These are phyloP conservation scores for Temnothorax curvispinosus DNA, from an alignment of 1,140 invertebrate species.

Conservation along the genomic window DNA sequence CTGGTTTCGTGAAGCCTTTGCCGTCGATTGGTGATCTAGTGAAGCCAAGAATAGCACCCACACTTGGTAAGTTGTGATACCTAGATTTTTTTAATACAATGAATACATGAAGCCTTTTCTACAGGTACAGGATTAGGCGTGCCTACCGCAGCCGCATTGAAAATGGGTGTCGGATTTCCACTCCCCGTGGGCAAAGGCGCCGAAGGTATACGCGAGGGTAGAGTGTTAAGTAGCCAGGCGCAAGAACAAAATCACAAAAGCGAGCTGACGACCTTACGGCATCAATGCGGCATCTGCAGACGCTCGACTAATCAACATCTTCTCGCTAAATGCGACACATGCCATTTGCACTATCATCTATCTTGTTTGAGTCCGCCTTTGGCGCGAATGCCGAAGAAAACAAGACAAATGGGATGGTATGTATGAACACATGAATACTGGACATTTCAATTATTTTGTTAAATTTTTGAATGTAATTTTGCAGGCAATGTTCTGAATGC, in stretches of 20 bases:
- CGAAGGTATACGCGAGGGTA: constrained; percentile 85
- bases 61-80: constrained; percentile 73
- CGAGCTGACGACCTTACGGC: constrained; percentile 81
- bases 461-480: constrained; percentile 21
- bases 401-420: constrained; percentile 96
- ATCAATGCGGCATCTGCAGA: constrained; percentile 94
- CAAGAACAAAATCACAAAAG: constrained; percentile 88
- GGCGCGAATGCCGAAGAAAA: constrained; percentile 97
- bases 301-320: constrained; percentile 94
- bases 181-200: constrained; percentile 87
- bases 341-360: constrained; percentile 96
- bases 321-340: constrained; percentile 97
- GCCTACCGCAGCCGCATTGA: constrained; percentile 91
- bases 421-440: constrained; percentile 41
- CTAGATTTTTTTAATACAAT: background rate
- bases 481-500: constrained; percentile 95
- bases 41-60: constrained; percentile 78
- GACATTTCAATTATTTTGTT: background rate
- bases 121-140: constrained; percentile 85
- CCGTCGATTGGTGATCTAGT: constrained; percentile 78
- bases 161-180: constrained; percentile 93
- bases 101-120: constrained; percentile 30
- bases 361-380: constrained; percentile 97
- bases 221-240: constrained; percentile 87
- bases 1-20: constrained; percentile 80